A percentile compares a stretch with the other conserved stretches of the same genome.
phyloP scores from a whole-genome alignment of 2,888 invertebrate species.

The Gastrophysa polygoni region DNA sequence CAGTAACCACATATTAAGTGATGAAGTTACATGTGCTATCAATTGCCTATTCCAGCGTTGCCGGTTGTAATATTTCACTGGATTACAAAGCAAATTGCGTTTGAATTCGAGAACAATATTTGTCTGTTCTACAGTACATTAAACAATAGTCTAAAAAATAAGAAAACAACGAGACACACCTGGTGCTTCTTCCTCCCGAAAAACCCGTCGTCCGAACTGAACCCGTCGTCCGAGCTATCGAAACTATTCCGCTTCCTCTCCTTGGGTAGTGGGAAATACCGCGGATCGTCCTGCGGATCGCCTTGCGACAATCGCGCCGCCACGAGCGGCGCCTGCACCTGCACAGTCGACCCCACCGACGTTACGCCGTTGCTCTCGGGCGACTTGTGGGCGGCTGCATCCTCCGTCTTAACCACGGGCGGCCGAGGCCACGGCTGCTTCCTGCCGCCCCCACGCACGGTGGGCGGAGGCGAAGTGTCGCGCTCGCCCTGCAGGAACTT shows the following conservation, averaged over 20 bases:
- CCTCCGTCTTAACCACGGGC: slow-evolving; percentile 50
- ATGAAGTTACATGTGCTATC: no score
- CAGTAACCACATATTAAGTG: no score
- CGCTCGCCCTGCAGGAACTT: slow-evolving; percentile 85
- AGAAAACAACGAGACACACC: no score
- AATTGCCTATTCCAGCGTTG: no score
- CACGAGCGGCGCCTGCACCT: slow-evolving; percentile 48
- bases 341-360: slow-evolving; percentile 33
- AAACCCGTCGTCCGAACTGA: slow-evolving; percentile 65
- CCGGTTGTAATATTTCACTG: no score
- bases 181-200: slow-evolving; percentile 58
- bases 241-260: slow-evolving; percentile 71
- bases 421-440: slow-evolving; percentile 71
- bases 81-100: no score
- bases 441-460: slow-evolving; percentile 68
- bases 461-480: slow-evolving; percentile 80
- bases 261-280: slow-evolving; percentile 74
- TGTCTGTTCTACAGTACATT: no score
- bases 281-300: slow-evolving; percentile 70
- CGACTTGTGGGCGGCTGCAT: slow-evolving; percentile 18
- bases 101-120: no score
- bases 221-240: slow-evolving; percentile 71
- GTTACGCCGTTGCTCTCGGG: slow-evolving; percentile 44
- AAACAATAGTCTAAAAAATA: no score
- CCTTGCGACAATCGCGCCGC: slow-evolving; percentile 51